Conservation (phyloP, 2,113 vertebrate genomes). For the Tympanuchus pallidicinctus region DNA sequence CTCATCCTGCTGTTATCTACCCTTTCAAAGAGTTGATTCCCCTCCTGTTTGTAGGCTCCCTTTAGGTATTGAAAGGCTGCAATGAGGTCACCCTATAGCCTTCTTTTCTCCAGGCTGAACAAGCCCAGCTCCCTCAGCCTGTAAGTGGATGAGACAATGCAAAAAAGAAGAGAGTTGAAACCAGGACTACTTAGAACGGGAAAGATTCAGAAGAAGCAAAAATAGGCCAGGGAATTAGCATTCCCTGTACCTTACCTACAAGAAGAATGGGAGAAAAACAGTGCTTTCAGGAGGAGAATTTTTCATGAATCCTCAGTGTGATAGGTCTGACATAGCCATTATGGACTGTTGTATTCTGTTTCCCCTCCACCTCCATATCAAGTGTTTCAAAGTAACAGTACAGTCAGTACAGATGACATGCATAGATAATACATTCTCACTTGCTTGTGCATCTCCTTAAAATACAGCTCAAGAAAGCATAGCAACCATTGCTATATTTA, state of each 20-base stretch:
- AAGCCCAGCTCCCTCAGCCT: too few species aligned
- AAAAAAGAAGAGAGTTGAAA: slow-evolving; percentile 39
- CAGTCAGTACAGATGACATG: slow-evolving; percentile 35
- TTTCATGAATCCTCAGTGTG: neutral
- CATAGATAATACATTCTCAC: slow-evolving; percentile 26
- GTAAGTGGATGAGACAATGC: slow-evolving; percentile 29
- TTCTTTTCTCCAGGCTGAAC: too few species aligned
- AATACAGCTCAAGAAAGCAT: slow-evolving; percentile 53
- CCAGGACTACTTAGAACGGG: slow-evolving; percentile 10
- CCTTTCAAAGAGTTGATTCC: too few species aligned
- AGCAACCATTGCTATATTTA: slow-evolving; percentile 64
- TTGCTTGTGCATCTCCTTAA: slow-evolving; percentile 43
- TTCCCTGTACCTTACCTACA: slow-evolving; percentile 32
- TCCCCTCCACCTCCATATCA: slow-evolving; percentile 44
- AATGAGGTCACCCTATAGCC: too few species aligned
- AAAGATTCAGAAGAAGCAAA: slow-evolving; percentile 49
- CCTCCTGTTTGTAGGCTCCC: too few species aligned
- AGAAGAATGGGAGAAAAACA: slow-evolving; percentile 4
- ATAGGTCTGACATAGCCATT: slow-evolving; percentile 9
- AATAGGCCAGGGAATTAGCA: neutral
- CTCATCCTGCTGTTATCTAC: too few species aligned
- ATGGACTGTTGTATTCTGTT: slow-evolving; percentile 22
- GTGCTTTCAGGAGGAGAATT: neutral
- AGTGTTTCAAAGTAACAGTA: slow-evolving; percentile 46
- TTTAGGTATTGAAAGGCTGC: too few species aligned